Percentiles rank a stretch among this genome's conserved stretches.
Conservation (phyloP, 30 jellyfish, hydroid and myxozoan genomes). For the Aurelia aurita region DNA sequence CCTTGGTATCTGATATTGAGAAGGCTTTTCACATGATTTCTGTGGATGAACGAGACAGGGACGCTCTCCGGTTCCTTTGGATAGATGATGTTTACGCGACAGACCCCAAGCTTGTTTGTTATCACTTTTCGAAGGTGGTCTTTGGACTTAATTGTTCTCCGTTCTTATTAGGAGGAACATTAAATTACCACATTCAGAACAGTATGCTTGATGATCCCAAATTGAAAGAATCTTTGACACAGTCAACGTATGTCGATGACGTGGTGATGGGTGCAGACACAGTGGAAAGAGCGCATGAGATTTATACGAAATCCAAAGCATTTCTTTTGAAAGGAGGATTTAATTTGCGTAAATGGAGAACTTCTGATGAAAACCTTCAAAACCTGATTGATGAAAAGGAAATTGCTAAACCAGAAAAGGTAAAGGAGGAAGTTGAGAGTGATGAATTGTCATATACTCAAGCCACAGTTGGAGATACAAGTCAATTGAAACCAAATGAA, state of each 20-base stretch:
- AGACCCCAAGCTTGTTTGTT: conserved; percentile 9
- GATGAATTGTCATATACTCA: conserved; percentile 1
- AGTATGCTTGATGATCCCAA: conserved; percentile 9
- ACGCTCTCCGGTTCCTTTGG: background rate
- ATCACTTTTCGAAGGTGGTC: conserved; percentile 18
- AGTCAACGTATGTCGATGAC: conserved; percentile 40
- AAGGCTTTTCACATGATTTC: background rate
- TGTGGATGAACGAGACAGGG: background rate
- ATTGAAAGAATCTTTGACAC: conserved; percentile 24
- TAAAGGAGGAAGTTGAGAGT: background rate
- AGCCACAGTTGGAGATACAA: conserved; percentile 19
- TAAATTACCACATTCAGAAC: background rate
- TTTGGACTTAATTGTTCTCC: conserved; percentile 26
- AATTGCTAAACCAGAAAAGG: conserved; percentile 4
- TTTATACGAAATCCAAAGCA: conserved; percentile 7
- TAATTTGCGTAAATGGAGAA: conserved; percentile 17
- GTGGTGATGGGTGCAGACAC: conserved; percentile 44
- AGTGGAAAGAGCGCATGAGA: conserved; percentile 5
- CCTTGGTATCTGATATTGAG: conserved; percentile 24
- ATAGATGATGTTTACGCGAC: too few species aligned
- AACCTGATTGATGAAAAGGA: conserved; percentile 10
- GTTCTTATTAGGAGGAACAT: conserved; percentile 11
- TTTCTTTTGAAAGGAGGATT: conserved; percentile 27
- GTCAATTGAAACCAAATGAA: conserved; percentile 11
- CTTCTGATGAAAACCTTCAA: conserved; percentile 11